Evolutionary conservation across 2,888 invertebrate genomes (phyloP), one percentile per base, ranked within the genome.

Genomic region (Drosophila flavopinicola): DNA sequence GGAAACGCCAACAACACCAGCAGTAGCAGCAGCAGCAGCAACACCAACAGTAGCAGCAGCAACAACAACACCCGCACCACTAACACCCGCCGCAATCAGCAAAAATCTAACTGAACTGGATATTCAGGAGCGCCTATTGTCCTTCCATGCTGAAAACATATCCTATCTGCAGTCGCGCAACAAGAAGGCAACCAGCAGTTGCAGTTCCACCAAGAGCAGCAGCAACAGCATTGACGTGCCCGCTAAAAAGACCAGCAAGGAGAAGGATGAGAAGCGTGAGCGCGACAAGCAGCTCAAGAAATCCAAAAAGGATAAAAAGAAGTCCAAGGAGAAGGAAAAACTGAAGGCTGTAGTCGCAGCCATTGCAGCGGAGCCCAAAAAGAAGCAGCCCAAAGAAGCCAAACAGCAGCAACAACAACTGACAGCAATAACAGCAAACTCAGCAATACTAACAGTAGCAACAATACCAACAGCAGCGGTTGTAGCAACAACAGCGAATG

Each of bases 91-190:
- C n/a, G 39, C 65, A 10, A 41, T 47, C 6, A 66, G 45, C 33
- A 88, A 89, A 58, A 88, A 85, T 38, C 80, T 90, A 1, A 88
- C 90, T n/a, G 90, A 93, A 76, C 93, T 93, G 70, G 94, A 93
- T 75, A 93, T 94, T 52, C 93, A 93, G 80, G 93, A 93, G 76
- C 93, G 93, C 70, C 92, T 94, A 66, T 93, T 93, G 75, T 93
- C 93, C 29, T 94, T 94, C 87, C 94, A 94, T 84, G 93, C 93
- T 1, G 93, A 93, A 79, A 94, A 94, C 84, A 93, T 94, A 66
- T 92, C 92, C 66, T 93, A 93, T 75, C 87, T 94, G 38, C 93
- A 93, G 75, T 93, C 93, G 51, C 92, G 93, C 66, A 93, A 93
- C 59, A 93, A 93, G 61, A 94, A 94, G 17, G 64, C 70, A 1